These are phyloP conservation scores for Sericinus montela DNA, from an alignment of 2,888 invertebrate genomes.

Conservation along the genomic window DNA sequence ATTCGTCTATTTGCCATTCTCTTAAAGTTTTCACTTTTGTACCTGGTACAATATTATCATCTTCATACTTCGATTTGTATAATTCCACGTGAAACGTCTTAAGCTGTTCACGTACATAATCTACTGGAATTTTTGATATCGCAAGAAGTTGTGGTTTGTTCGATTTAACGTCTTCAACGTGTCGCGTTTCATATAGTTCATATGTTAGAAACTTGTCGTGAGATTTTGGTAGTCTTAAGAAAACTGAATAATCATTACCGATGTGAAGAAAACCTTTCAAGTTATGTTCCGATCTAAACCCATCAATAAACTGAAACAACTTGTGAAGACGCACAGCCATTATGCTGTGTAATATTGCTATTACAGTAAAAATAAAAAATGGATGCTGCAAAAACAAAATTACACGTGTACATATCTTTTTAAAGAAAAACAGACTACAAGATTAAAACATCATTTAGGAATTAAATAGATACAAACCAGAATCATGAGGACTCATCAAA, in stretches of 20 bases:
- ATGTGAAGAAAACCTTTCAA: constrained; percentile 57
- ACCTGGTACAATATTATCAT: constrained; percentile 53
- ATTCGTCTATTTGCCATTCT: constrained; percentile 64
- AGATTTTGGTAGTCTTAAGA: constrained; percentile 45
- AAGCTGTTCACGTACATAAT: constrained; percentile 56
- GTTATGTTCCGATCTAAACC: constrained; percentile 49
- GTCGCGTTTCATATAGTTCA: constrained; percentile 59
- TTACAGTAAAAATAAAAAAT: background rate
- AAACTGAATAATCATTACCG: constrained; percentile 58
- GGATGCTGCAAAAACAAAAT: constrained; percentile 3
- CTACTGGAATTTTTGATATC: constrained; percentile 55
- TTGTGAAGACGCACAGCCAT: constrained; percentile 52
- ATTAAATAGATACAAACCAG: constrained; percentile 3
- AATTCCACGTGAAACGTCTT: constrained; percentile 47
- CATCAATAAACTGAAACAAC: constrained; percentile 60
- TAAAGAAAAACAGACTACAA: no score
- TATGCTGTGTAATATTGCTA: background rate
- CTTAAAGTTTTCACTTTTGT: constrained; percentile 54
- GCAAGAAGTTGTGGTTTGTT: constrained; percentile 53
- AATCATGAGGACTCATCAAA: constrained; percentile 7
- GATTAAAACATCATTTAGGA: no score
- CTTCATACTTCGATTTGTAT: constrained; percentile 50
- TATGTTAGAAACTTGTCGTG: constrained; percentile 55
- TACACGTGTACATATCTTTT: no score
- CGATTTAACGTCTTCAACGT: constrained; percentile 35